Conservation (phyloP, 2,888 invertebrate genomes). For the Cerastis rubricosa region DNA sequence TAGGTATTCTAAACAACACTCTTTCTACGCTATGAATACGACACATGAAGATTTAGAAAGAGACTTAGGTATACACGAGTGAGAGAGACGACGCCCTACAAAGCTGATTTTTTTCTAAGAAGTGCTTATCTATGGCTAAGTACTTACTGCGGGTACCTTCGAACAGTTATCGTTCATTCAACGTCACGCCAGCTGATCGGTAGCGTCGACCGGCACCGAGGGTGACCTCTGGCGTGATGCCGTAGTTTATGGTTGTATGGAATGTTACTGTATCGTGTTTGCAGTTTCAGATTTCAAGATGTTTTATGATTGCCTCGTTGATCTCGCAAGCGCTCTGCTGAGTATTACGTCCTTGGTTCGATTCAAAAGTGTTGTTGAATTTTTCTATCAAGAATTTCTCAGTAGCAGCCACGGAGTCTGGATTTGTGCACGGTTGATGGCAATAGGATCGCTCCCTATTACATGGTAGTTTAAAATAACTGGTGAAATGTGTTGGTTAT, state of each 20-base stretch:
- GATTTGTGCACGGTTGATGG: no score
- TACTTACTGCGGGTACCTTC: conserved; percentile 9
- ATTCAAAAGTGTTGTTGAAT: no score
- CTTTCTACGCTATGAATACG: not conserved
- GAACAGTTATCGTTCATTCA: conserved; percentile 52
- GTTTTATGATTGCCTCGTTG: no score
- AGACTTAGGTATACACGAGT: not conserved
- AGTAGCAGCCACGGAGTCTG: no score
- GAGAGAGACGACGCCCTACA: not conserved
- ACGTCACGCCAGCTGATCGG: conserved; percentile 52
- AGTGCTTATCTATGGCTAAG: conserved; percentile 23
- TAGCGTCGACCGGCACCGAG: conserved; percentile 7
- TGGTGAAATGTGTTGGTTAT: no score
- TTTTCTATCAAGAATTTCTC: no score
- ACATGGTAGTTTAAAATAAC: no score
- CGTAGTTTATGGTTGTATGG: not conserved
- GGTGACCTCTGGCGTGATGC: conserved; percentile 20
- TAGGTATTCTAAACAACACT: not conserved
- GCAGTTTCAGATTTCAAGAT: no score
- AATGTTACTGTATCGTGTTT: conserved; percentile 3
- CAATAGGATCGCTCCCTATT: no score
- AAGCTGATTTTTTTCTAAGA: not conserved
- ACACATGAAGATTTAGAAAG: not conserved
- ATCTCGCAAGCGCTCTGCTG: no score
- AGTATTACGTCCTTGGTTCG: no score